These are phyloP conservation scores for Colletes latitarsis DNA, from an alignment of 1,140 invertebrate genomes.

Conservation along the genomic window DNA sequence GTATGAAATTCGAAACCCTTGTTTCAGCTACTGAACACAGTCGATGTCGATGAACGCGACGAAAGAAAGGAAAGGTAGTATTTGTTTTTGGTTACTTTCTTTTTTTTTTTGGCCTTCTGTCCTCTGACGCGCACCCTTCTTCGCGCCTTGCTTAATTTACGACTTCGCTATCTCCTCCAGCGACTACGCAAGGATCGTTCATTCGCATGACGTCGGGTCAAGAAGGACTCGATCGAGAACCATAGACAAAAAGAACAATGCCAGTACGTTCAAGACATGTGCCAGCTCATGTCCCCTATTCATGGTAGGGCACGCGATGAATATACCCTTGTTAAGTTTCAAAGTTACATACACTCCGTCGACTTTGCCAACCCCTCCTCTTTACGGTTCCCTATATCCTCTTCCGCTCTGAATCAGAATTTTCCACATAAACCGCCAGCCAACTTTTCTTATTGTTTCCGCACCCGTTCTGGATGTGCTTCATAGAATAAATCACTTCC, in stretches of 20 bases:
- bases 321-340: slow-evolving; percentile 64
- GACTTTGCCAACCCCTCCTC: slow-evolving; percentile 43
- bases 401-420: slow-evolving; percentile 59
- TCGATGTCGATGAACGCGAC: neutral
- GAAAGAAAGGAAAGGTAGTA: neutral
- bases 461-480: slow-evolving; percentile 25
- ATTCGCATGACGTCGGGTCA: slow-evolving; percentile 37
- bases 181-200: slow-evolving; percentile 5
- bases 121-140: neutral
- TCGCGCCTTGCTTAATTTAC: neutral
- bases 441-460: slow-evolving; percentile 48
- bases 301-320: slow-evolving; percentile 51
- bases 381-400: slow-evolving; percentile 51
- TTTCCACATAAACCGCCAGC: slow-evolving; percentile 48
- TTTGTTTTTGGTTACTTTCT: neutral
- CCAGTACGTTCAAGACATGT: slow-evolving; percentile 45
- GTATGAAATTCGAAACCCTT: neutral
- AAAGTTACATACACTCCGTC: slow-evolving; percentile 56
- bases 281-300: slow-evolving; percentile 49
- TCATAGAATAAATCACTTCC: slow-evolving; percentile 30
- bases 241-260: slow-evolving; percentile 50
- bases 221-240: slow-evolving; percentile 45
- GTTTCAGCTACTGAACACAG: neutral
- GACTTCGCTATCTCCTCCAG: neutral
- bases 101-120: neutral